These are phyloP conservation scores for Lasiurus cinereus DNA, from an alignment of 2,113 vertebrate genomes.

Conservation along the genomic window DNA sequence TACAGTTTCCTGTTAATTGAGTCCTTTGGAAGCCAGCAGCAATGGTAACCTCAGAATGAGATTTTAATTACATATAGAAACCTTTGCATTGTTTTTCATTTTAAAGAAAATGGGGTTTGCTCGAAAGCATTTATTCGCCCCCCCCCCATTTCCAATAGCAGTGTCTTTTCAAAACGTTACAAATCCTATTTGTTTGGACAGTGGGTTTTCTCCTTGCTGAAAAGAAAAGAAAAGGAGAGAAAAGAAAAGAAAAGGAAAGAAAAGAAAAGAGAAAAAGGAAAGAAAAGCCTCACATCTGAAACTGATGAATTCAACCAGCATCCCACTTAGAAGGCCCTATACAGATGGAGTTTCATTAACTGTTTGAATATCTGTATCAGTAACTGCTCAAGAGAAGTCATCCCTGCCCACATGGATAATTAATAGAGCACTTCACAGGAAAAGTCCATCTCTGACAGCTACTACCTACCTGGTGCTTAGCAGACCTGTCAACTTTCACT, in stretches of 20 bases:
- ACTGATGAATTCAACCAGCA: conserved; percentile 76
- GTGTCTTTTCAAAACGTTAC: conserved; percentile 76
- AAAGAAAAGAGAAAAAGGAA: background rate
- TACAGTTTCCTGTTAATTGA: conserved; percentile 67
- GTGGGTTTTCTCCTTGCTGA: conserved; percentile 68
- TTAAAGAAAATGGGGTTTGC: conserved; percentile 67
- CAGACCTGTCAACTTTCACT: conserved; percentile 39
- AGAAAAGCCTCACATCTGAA: conserved; percentile 61
- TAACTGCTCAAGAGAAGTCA: conserved; percentile 75
- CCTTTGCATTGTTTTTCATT: conserved; percentile 61
- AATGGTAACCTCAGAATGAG: conserved; percentile 70
- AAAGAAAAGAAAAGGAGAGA: background rate
- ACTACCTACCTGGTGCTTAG: conserved; percentile 54
- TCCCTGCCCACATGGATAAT: conserved; percentile 69
- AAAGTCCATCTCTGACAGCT: conserved; percentile 44
- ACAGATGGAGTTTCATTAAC: conserved; percentile 79
- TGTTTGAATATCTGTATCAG: conserved; percentile 80
- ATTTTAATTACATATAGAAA: conserved; percentile 72
- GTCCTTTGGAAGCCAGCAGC: conserved; percentile 53
- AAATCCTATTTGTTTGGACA: conserved; percentile 73
- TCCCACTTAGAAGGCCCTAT: conserved; percentile 67
- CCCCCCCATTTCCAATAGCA: conserved; percentile 33
- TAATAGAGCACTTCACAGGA: conserved; percentile 66
- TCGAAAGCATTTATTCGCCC: conserved; percentile 42
- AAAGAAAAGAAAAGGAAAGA: background rate